A percentile compares a stretch with the other conserved stretches of the same genome.
Conservation (phyloP, 2,888 invertebrate genomes). For the Philhelius pedissequus region DNA sequence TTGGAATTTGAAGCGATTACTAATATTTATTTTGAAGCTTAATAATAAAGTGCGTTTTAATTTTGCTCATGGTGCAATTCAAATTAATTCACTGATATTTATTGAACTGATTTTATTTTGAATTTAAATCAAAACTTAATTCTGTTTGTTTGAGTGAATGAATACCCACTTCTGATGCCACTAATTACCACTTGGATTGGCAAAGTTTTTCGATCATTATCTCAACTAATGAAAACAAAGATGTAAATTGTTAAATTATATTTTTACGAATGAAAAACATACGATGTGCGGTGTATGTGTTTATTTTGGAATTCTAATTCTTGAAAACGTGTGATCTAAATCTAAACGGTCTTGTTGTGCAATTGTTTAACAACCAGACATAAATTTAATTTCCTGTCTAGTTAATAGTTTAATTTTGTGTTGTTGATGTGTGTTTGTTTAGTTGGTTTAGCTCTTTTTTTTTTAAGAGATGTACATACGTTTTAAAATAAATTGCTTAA, state of each 20-base stretch:
- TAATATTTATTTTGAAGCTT: neutral
- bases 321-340: conserved; percentile 41
- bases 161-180: neutral
- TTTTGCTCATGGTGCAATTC: neutral
- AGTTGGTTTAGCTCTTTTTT: conserved; percentile 3
- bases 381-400: conserved; percentile 64
- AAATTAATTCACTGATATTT: neutral
- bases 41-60: neutral
- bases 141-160: neutral
- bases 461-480: neutral
- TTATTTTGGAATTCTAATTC: neutral
- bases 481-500: conserved; percentile 43
- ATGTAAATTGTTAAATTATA: neutral
- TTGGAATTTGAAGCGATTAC: neutral
- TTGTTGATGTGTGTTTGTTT: conserved; percentile 8
- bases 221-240: neutral
- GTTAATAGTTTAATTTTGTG: conserved; percentile 57
- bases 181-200: neutral
- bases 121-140: neutral
- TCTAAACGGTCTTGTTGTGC: conserved; percentile 52
- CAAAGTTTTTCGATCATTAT: neutral
- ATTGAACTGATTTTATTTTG: neutral
- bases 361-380: conserved; percentile 61
- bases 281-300: neutral
- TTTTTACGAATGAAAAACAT: neutral